These are phyloP conservation scores for Gymnorhina tibicen DNA, from an alignment of 2,113 vertebrate genomes.

Conservation along the genomic window DNA sequence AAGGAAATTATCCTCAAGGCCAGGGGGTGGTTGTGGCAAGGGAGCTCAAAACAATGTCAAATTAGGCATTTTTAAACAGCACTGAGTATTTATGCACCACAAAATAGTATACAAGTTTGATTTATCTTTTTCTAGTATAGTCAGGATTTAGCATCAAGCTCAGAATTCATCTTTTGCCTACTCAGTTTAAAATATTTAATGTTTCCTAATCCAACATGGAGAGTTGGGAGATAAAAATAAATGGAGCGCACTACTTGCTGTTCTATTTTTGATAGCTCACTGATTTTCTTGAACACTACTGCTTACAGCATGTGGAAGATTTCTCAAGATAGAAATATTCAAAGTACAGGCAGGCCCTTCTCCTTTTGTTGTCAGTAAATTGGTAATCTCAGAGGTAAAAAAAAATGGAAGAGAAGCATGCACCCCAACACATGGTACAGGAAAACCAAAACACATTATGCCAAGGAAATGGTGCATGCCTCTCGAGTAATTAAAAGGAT, in stretches of 20 bases:
- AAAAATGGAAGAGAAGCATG: slow-evolving; percentile 19
- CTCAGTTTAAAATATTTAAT: slow-evolving; percentile 37
- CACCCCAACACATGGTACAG: background rate
- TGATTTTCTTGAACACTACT: slow-evolving; percentile 10
- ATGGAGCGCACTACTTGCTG: background rate
- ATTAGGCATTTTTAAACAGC: slow-evolving; percentile 33
- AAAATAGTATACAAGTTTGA: background rate
- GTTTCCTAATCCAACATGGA: slow-evolving; percentile 5
- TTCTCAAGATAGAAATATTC: slow-evolving; percentile 57
- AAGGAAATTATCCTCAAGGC: no score
- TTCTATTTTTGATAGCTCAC: background rate
- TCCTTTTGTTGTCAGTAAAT: slow-evolving; percentile 32
- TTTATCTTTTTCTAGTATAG: background rate
- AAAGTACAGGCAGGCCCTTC: background rate
- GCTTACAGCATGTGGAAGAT: slow-evolving; percentile 34
- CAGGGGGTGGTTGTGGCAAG: no score
- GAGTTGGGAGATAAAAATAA: slow-evolving; percentile 40
- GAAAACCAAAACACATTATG: background rate
- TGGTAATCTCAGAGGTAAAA: slow-evolving; percentile 37
- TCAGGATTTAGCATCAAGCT: background rate
- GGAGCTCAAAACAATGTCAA: background rate
- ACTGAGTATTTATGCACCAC: background rate
- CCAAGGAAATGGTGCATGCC: slow-evolving; percentile 1
- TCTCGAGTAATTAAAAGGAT: background rate
- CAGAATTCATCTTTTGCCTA: background rate